Evolutionary conservation across 2,888 invertebrate genomes (phyloP), one percentile per base, ranked within the genome.

Genomic region (Choristoneura rosaceana): DNA sequence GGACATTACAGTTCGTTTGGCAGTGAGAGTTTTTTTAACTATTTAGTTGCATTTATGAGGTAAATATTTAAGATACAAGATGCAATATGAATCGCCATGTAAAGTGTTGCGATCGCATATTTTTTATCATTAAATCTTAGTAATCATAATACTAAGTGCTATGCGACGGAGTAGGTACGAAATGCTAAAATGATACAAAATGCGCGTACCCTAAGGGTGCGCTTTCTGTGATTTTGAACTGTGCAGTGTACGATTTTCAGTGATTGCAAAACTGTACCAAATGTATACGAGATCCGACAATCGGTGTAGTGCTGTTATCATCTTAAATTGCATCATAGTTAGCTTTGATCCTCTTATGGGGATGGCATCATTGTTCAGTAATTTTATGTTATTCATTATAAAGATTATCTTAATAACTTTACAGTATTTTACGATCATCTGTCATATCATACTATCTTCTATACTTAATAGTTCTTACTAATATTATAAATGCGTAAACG

Each of bases 291-390:
- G 34, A 43, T 14, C 33, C 60, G 33, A 41, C 70, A 45, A 12
- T 14, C 50, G 34, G 38, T 71, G 25, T 43, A n/a, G 10, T 47
- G 64, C 41, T 66, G 71, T 55, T 71, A 71, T 71, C 61, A 71
- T 66, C 50, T 41, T 43, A 34, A 55, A 41, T 66, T 60, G 71
- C 55, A 71, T 66, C 66, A 66, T 55, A 17, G 52, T 52, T 43
- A 55, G 15, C 34, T n/a, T n/a, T 4, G 25, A 7, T 12, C 15
- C 58, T 34, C 15, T 61, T 45, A 66, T 55, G 66, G 50, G 34
- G 61, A 67, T 71, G 71, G 66, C 66, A 67, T 71, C 61, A 71
- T 71, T 52, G 43, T 52, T 61, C 60, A 61, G 15, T 71, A 52
- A 38, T 61, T 25, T 59, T 38, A 52, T 45, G 55, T 69, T 43